phyloP scores from a whole-genome alignment of 2,113 vertebrate genomes.

The Charadrius vociferus region DNA sequence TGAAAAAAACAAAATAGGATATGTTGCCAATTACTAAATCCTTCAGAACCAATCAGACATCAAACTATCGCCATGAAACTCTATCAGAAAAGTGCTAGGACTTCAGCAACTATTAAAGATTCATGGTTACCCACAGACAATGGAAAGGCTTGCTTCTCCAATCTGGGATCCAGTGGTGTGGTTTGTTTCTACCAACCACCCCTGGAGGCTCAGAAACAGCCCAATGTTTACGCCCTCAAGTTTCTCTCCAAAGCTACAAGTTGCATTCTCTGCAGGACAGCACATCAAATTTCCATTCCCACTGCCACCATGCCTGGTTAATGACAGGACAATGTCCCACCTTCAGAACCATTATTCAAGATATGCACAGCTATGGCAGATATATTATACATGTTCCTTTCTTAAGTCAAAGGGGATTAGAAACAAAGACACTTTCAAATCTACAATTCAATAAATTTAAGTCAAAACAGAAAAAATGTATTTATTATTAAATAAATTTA shows the following conservation, averaged over 20 bases:
- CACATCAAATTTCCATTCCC: not conserved
- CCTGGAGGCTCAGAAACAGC: not conserved
- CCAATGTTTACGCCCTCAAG: not conserved
- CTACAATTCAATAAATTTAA: not conserved
- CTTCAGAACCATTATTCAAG: not conserved
- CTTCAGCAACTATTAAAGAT: not conserved
- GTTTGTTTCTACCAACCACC: not conserved
- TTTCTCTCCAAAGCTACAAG: not conserved
- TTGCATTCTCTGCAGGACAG: not conserved
- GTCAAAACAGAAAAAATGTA: not conserved
- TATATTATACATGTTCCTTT: not conserved
- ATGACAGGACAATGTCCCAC: not conserved
- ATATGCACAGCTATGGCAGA: not conserved
- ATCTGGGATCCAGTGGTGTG: not conserved
- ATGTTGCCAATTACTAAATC: not conserved
- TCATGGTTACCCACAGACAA: not conserved
- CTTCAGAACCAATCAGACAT: not conserved
- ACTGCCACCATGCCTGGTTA: not conserved
- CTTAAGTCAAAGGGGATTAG: not conserved
- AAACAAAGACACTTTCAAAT: not conserved
- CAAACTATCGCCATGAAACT: not conserved
- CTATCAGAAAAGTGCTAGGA: not conserved
- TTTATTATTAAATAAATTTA: not conserved
- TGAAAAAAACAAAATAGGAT: not conserved
- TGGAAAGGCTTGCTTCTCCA: not conserved